Evolutionary conservation across 2,113 vertebrate species (phyloP).

Genomic region (Psittacara wagleri): DNA sequence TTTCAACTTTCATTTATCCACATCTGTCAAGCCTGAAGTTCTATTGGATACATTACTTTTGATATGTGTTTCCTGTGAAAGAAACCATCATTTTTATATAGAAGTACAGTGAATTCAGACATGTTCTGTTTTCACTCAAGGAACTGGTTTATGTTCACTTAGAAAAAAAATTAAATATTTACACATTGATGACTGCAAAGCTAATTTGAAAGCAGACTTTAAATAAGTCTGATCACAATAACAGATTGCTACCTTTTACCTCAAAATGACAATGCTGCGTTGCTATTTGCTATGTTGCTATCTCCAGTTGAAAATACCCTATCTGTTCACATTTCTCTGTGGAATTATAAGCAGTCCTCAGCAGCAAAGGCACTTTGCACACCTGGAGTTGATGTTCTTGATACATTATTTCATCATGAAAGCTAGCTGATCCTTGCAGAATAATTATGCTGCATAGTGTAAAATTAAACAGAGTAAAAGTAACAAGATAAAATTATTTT

Average conservation of each 20-base stretch:
- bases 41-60: neutral
- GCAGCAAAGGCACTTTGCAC: neutral
- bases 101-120: neutral
- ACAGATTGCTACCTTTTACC: constrained; percentile 4
- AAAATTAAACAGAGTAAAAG: neutral
- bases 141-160: neutral
- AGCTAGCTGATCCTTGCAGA: neutral
- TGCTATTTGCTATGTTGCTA: neutral
- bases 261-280: neutral
- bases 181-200: neutral
- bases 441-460: neutral
- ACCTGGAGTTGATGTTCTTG: neutral
- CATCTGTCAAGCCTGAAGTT: neutral
- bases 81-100: neutral
- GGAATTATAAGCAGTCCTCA: neutral
- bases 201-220: constrained; percentile 7
- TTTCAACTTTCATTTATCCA: constrained; percentile 6
- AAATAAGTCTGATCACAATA: neutral
- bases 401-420: neutral
- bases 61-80: constrained; percentile 5
- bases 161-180: constrained; percentile 19
- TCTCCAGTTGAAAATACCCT: neutral
- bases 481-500: neutral
- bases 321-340: neutral
- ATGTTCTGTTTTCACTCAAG: constrained; percentile 26